Conservation (phyloP, 2,888 invertebrate species). For the Idaea biselata region DNA sequence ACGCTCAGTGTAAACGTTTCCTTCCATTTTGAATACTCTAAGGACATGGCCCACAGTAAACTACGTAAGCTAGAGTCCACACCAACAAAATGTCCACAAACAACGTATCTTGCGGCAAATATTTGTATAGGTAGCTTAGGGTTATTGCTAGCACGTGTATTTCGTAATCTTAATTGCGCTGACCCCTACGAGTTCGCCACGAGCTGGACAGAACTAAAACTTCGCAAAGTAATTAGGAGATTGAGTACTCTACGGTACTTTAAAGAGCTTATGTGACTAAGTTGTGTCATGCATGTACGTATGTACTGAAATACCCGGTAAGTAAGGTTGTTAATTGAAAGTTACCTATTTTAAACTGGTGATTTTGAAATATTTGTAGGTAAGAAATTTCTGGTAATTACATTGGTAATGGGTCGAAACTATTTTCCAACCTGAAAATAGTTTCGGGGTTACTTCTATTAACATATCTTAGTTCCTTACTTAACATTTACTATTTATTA, state of each 20-base stretch:
- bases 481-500: no score
- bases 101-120: constrained; percentile 20
- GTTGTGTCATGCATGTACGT: not conserved
- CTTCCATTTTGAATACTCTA: constrained; percentile 5
- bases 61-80: constrained; percentile 7
- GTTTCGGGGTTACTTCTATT: no score
- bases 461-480: no score
- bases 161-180: constrained; percentile 18
- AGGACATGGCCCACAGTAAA: constrained; percentile 1
- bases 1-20: not conserved
- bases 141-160: constrained; percentile 16
- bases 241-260: not conserved
- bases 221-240: constrained; percentile 3
- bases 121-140: constrained; percentile 21
- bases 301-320: not conserved
- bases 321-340: no score
- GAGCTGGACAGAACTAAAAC: constrained; percentile 2
- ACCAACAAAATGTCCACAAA: constrained; percentile 20
- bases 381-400: no score
- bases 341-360: no score
- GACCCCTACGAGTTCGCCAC: constrained; percentile 13
- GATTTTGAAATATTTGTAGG: no score
- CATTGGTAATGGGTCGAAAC: no score
- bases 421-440: no score
- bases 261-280: not conserved